phyloP scores from a whole-genome alignment of 2,888 invertebrate species.

The Graphium colonna region DNA sequence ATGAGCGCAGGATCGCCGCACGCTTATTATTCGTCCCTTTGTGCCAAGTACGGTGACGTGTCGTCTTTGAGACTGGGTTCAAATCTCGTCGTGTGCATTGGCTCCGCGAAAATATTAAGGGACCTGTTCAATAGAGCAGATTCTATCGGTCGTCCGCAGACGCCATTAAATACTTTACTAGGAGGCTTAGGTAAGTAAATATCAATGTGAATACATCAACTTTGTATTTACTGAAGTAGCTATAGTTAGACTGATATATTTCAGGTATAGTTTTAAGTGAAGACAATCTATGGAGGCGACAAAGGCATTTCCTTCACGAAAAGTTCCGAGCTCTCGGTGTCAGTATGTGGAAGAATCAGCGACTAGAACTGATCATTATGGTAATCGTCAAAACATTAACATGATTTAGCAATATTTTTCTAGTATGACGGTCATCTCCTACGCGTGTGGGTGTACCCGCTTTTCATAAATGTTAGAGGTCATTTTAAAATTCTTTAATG shows the following conservation, averaged over 20 bases:
- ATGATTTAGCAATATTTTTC: neutral
- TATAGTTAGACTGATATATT: too few relatives aligned
- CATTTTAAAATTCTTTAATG: neutral
- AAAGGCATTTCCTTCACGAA: conserved; percentile 88
- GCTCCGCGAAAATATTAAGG: conserved; percentile 87
- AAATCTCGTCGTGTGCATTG: conserved; percentile 88
- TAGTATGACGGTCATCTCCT: neutral
- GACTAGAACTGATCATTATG: conserved; percentile 88
- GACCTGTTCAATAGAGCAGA: conserved; percentile 88
- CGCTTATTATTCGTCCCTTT: conserved; percentile 85
- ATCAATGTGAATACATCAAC: too few relatives aligned
- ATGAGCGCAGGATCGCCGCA: conserved; percentile 86
- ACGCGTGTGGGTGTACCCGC: neutral
- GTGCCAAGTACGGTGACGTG: conserved; percentile 86
- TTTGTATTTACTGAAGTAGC: too few relatives aligned
- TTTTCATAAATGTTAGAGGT: neutral
- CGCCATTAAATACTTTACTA: conserved; percentile 87
- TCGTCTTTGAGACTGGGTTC: conserved; percentile 87
- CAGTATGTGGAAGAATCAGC: conserved; percentile 84
- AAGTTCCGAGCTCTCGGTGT: conserved; percentile 90
- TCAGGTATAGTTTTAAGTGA: conserved; percentile 68
- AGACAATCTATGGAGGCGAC: conserved; percentile 91
- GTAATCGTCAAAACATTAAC: conserved; percentile 49
- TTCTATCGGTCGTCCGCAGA: conserved; percentile 89
- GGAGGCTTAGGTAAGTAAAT: conserved; percentile 87